Base-by-base conservation (phyloP, 2,797 vertebrate species). In the Parauchenoglanis ngamensis region DNA sequence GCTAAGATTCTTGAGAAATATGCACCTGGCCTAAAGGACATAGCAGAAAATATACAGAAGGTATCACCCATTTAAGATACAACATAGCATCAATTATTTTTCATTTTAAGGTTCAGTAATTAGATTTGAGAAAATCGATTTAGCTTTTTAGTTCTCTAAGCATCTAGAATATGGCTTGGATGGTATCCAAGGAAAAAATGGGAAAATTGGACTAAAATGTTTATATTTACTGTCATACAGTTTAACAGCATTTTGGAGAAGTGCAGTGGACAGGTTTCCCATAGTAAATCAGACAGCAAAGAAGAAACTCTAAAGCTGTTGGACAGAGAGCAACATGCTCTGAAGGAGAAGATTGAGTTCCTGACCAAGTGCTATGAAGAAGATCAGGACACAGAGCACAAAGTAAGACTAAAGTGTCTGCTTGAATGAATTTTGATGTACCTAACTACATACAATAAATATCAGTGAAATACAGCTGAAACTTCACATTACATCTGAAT, bases 261-360 rank as follows among this genome's bases (percentile, higher is more conserved):
- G 68, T 82, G 67, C 25, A 76, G 40, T 17, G 68, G 4, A 23
- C 19, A 65, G n/a, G n/a, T 0, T 84, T 56, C 49, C 23, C 57
- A 49, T 4, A 49, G 31, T 86, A 77, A 59, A 85, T 70, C 49
- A 11, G 78, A 91, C 11, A 68, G 81, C 49, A 88, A 89, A 12
- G 12, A 46, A 35, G 61, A 46, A 46, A 73, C 80, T 10, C 1
- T 86, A 54, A 75, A 84, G 49, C 72, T 91, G 63, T 80, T 90
- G n/a, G 68, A 89, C 7, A 68, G 87, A 59, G 93, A 94, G 65
- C 91, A 89, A 13, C 78, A 92, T 8, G 89, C 90, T 4, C 25
- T 93, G 83, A 93, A 92, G 83, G 91, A 93, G 15, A 93, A 88
- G 91, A 90, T 94, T 83, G 88, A 92, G 49, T 75, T 44, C 40